Conservation (phyloP, 2,888 invertebrate species). For the Cerastoderma edule region DNA sequence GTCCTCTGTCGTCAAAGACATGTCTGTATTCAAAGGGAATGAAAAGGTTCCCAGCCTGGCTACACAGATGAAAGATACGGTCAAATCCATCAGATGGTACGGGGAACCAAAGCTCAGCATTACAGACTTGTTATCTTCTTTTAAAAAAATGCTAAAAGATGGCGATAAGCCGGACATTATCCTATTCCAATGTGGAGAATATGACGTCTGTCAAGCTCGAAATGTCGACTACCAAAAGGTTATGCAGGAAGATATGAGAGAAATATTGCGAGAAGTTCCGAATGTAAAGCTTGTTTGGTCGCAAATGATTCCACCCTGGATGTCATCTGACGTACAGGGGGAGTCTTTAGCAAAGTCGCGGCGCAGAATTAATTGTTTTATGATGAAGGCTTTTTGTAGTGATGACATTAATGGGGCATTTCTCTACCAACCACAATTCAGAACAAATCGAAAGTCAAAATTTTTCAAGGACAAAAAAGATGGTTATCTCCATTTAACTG, state of each 20-base stretch:
- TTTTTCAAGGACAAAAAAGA: constrained; percentile 31
- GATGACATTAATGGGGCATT: constrained; percentile 45
- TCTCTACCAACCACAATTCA: constrained; percentile 37
- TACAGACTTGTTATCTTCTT: constrained; percentile 31
- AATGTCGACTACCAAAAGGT: constrained; percentile 30
- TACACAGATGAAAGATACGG: constrained; percentile 29
- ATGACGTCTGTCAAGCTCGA: constrained; percentile 34
- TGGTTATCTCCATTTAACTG: constrained; percentile 40
- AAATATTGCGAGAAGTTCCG: constrained; percentile 42
- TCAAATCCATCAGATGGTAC: constrained; percentile 30
- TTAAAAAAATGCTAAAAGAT: constrained; percentile 41
- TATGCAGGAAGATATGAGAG: constrained; percentile 34
- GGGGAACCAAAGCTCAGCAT: constrained; percentile 47
- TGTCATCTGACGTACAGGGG: background rate
- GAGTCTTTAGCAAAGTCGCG: constrained; percentile 40
- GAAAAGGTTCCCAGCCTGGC: constrained; percentile 22
- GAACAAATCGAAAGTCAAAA: constrained; percentile 27
- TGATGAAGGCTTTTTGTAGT: constrained; percentile 40
- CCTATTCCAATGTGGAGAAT: constrained; percentile 52
- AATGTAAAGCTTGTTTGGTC: constrained; percentile 45
- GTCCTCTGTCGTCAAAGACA: constrained; percentile 42
- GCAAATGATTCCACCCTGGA: constrained; percentile 48
- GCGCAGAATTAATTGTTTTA: constrained; percentile 43
- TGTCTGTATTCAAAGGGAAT: constrained; percentile 23
- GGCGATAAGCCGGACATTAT: constrained; percentile 38